These are phyloP conservation scores for Oxycera nigricornis DNA, from an alignment of 2,888 invertebrate species.

Conservation along the genomic window DNA sequence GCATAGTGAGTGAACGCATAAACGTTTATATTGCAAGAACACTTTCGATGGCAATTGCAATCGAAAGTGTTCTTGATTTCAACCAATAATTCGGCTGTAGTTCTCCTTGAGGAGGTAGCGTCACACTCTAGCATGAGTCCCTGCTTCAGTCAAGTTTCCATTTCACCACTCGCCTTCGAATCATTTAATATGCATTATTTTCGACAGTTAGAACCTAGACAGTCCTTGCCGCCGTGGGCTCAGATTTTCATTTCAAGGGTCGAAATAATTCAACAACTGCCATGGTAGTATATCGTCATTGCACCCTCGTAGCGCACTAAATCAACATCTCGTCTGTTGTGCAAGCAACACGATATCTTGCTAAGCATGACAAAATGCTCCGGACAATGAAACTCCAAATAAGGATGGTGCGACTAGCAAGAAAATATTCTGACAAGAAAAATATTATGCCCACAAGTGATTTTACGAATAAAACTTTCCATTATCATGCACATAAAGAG, in stretches of 20 bases:
- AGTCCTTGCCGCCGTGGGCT: neutral
- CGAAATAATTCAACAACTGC: conserved; percentile 14
- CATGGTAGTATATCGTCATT: too few species aligned
- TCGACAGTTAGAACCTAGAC: neutral
- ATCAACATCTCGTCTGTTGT: neutral
- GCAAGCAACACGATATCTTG: neutral
- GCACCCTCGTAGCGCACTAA: neutral
- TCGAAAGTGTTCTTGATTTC: too few species aligned
- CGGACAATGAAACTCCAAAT: neutral
- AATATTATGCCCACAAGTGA: conserved; percentile 43
- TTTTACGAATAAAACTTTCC: conserved; percentile 46
- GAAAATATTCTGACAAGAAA: neutral
- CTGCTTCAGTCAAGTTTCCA: too few species aligned
- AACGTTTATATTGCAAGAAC: too few species aligned
- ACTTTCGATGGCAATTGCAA: too few species aligned
- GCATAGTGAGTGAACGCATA: too few species aligned
- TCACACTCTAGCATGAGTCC: too few species aligned
- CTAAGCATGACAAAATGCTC: neutral
- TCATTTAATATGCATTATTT: conserved; percentile 20
- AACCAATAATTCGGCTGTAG: too few species aligned
- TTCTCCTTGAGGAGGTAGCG: too few species aligned
- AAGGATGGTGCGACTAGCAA: neutral
- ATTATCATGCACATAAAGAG: conserved; percentile 46
- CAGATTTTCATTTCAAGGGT: conserved; percentile 1
- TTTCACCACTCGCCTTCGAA: neutral